Evolutionary conservation across 2,797 vertebrate genomes (phyloP).

Genomic region (Aselliscus stoliczkanus): DNA sequence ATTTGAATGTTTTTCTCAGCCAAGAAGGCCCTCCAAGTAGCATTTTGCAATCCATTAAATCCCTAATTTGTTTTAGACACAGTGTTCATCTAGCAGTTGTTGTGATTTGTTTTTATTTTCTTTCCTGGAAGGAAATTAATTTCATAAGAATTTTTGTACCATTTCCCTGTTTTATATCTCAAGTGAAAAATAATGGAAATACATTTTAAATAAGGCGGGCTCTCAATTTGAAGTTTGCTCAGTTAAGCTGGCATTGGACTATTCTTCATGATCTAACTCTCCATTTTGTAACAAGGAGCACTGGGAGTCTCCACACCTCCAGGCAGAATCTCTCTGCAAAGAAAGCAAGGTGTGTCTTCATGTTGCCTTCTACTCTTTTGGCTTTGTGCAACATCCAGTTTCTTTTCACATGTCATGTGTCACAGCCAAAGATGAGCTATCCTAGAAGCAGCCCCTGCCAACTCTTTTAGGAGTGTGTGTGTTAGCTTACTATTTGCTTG

Average conservation of each 20-base stretch:
- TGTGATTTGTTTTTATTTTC: conserved; percentile 18
- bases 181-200: conserved; percentile 1
- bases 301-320: not conserved
- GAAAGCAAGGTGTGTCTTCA: not conserved
- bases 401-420: not conserved
- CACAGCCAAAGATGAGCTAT: not conserved
- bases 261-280: not conserved
- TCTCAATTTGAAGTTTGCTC: not conserved
- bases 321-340: not conserved
- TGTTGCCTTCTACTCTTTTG: not conserved
- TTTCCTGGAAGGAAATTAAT: conserved; percentile 24
- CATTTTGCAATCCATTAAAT: conserved; percentile 10
- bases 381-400: not conserved
- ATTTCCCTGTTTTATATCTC: conserved; percentile 19
- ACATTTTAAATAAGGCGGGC: not conserved
- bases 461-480: not conserved
- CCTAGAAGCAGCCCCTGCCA: not conserved
- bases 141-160: not conserved
- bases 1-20: not conserved
- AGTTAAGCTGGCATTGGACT: not conserved
- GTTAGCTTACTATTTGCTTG: not conserved
- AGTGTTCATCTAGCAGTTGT: conserved; percentile 14
- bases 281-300: not conserved
- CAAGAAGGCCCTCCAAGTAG: not conserved
- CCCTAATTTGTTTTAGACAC: conserved; percentile 46